These are phyloP conservation scores for Nyctibius bracteatus DNA, from an alignment of 2,113 vertebrate genomes.

Conservation along the genomic window DNA sequence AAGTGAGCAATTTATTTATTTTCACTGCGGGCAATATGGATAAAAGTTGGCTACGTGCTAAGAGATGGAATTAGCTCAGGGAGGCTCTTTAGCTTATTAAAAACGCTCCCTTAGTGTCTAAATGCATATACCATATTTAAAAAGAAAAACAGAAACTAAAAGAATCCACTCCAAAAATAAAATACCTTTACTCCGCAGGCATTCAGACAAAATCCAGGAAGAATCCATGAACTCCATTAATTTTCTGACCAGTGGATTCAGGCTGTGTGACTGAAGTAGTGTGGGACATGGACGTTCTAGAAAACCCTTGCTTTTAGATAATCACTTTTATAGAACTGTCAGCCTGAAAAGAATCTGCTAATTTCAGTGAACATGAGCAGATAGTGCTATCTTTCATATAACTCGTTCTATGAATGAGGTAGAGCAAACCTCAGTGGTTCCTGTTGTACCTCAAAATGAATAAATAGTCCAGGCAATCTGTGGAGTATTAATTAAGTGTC, in stretches of 20 bases:
- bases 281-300: not conserved
- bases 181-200: not conserved
- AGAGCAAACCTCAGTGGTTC: not conserved
- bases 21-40: constrained; percentile 16
- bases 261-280: not conserved
- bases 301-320: not conserved
- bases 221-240: not conserved
- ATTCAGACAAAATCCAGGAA: not conserved
- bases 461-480: not conserved
- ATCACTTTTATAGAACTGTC: not conserved
- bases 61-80: constrained; percentile 40
- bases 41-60: constrained; percentile 26
- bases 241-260: not conserved
- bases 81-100: constrained; percentile 4
- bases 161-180: not conserved
- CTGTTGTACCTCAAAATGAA: not conserved
- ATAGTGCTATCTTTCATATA: not conserved
- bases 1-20: constrained; percentile 47
- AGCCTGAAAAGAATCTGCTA: not conserved
- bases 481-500: not conserved
- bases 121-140: not conserved
- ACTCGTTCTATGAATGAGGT: rapidly evolving
- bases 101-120: not conserved
- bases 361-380: not conserved
- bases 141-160: not conserved